Percentiles rank a stretch among this genome's conserved stretches.
Conservation (phyloP, 2,888 invertebrate genomes). For the Euproctis similis region DNA sequence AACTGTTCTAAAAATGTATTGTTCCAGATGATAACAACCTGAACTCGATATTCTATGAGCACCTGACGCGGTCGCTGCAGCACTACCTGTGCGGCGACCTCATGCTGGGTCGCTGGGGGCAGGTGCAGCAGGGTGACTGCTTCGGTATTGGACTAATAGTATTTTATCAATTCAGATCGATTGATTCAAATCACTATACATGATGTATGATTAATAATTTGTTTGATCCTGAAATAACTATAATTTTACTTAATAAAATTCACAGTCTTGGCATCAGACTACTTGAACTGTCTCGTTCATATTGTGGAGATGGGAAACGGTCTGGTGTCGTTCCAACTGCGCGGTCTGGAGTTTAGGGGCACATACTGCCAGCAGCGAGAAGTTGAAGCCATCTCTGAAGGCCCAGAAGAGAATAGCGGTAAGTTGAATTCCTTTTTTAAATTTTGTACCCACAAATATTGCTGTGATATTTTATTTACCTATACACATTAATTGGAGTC, state of each 20-base stretch:
- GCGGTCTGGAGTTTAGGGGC: constrained; percentile 97
- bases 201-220: too few relatives aligned
- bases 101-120: constrained; percentile 95
- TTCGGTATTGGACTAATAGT: constrained; percentile 77
- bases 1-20: too few relatives aligned
- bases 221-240: too few relatives aligned
- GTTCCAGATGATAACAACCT: constrained; percentile 97
- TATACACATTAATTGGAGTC: too few relatives aligned
- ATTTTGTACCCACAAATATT: too few relatives aligned
- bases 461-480: too few relatives aligned
- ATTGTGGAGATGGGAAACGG: constrained; percentile 99
- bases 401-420: constrained; percentile 96
- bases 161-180: too few relatives aligned
- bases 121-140: constrained; percentile 97
- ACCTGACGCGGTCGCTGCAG: constrained; percentile 95
- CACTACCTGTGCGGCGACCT: constrained; percentile 96
- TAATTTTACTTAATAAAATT: too few relatives aligned
- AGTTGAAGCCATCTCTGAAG: constrained; percentile 98
- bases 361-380: constrained; percentile 99
- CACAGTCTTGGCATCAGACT: constrained; percentile 96
- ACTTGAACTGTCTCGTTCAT: constrained; percentile 98
- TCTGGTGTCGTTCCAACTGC: constrained; percentile 96
- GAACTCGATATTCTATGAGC: constrained; percentile 99
- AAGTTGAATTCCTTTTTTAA: too few relatives aligned
- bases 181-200: too few relatives aligned